Conservation (phyloP, 2,888 invertebrate genomes). For the Patella pellucida region DNA sequence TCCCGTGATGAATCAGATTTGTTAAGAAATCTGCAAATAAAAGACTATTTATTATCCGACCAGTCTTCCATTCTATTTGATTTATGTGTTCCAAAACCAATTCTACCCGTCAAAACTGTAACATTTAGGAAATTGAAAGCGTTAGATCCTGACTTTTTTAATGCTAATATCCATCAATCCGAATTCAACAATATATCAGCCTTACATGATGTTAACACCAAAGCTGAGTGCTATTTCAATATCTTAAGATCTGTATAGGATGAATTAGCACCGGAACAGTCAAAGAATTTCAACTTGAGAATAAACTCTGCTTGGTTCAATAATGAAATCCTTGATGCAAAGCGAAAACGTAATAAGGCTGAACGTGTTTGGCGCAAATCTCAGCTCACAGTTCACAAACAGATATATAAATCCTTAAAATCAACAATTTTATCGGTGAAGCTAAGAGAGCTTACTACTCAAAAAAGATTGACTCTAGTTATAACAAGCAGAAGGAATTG, state of each 20-base stretch:
- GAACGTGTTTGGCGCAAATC: background rate
- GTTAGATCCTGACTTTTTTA: background rate
- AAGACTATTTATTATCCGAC: background rate
- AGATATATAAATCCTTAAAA: background rate
- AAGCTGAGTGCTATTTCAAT: too few species aligned
- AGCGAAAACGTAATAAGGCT: background rate
- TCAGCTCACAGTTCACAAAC: background rate
- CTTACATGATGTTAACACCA: too few species aligned
- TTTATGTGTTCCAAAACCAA: background rate
- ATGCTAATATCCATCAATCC: too few species aligned
- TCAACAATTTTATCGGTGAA: background rate
- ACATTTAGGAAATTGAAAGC: background rate
- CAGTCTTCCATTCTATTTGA: background rate
- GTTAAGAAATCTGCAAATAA: too few species aligned
- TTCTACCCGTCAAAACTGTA: background rate
- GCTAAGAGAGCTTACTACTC: background rate
- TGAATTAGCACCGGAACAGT: background rate
- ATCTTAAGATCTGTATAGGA: background rate
- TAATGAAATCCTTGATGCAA: background rate
- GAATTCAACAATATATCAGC: too few species aligned
- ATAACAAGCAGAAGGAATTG: background rate
- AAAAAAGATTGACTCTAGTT: background rate
- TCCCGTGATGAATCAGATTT: too few species aligned
- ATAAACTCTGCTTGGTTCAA: background rate
- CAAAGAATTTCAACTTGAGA: background rate